A percentile compares a stretch with the other conserved stretches of the same genome.
phyloP scores from a whole-genome alignment of 2,113 vertebrate species.

The Sorex araneus region DNA sequence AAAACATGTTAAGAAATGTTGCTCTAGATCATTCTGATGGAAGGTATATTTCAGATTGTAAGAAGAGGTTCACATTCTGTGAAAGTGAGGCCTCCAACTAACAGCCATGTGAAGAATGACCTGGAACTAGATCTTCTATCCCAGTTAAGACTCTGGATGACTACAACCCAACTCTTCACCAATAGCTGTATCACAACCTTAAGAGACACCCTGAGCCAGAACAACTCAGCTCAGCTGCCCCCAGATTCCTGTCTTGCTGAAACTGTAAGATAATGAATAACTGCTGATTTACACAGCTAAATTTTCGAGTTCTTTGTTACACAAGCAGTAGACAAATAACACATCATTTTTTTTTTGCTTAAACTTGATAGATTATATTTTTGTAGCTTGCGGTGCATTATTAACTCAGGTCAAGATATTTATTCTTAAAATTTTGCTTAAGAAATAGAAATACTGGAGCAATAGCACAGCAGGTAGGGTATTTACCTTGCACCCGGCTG shows the following conservation, averaged over 20 bases:
- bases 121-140: background rate
- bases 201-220: background rate
- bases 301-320: background rate
- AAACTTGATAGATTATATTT: background rate
- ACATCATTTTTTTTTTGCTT: background rate
- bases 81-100: background rate
- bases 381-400: background rate
- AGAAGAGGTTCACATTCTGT: background rate
- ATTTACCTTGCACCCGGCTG: too few species aligned
- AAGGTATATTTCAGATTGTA: fast-evolving
- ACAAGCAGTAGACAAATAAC: background rate
- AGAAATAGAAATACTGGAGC: conserved; percentile 14
- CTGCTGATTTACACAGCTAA: background rate
- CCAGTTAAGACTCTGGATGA: background rate
- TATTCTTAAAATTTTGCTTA: background rate
- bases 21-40: background rate
- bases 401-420: background rate
- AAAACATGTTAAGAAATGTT: too few species aligned
- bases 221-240: background rate
- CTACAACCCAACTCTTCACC: too few species aligned
- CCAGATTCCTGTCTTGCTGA: background rate
- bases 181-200: background rate
- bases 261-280: background rate
- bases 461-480: too few species aligned
- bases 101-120: background rate